Percentiles rank a stretch among this genome's conserved stretches.
phyloP scores from a whole-genome alignment of 2,888 invertebrate genomes.

The Plusia festucae region DNA sequence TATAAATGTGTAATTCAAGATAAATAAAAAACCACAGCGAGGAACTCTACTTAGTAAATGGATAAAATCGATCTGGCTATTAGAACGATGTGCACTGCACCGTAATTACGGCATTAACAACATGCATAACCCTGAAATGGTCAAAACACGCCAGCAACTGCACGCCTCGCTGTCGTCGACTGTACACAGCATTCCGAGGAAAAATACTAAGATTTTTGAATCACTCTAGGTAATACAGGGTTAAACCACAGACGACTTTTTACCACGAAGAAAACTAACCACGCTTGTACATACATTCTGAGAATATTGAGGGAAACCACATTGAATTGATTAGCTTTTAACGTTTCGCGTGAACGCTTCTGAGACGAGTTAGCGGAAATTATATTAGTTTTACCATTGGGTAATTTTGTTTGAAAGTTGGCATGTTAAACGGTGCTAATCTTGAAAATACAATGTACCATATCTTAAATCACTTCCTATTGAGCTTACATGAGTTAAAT shows the following conservation, averaged over 20 bases:
- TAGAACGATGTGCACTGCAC: slow-evolving; percentile 66
- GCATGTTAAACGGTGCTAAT: neutral
- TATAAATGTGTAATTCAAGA: slow-evolving; percentile 16
- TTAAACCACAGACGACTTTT: slow-evolving; percentile 50
- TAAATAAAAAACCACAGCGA: slow-evolving; percentile 20
- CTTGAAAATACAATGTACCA: slow-evolving; percentile 10
- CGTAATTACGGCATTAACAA: slow-evolving; percentile 77
- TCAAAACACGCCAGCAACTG: slow-evolving; percentile 70
- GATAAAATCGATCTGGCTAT: slow-evolving; percentile 72
- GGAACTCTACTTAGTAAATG: slow-evolving; percentile 50
- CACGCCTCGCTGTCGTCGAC: slow-evolving; percentile 60
- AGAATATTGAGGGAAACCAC: slow-evolving; percentile 67
- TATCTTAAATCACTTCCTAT: slow-evolving; percentile 6
- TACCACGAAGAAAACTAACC: slow-evolving; percentile 58
- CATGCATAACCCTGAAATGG: slow-evolving; percentile 77
- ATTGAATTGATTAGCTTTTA: slow-evolving; percentile 65
- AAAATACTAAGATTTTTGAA: slow-evolving; percentile 67
- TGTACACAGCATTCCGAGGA: slow-evolving; percentile 67
- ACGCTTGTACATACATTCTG: slow-evolving; percentile 55
- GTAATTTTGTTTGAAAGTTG: slow-evolving; percentile 18
- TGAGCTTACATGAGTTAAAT: slow-evolving; percentile 8
- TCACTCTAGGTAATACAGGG: slow-evolving; percentile 59
- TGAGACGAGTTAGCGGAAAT: slow-evolving; percentile 45
- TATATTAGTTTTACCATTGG: slow-evolving; percentile 29
- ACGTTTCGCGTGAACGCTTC: slow-evolving; percentile 61